phyloP scores from a whole-genome alignment of 2,797 vertebrate species.

The Acanthurus tractus region DNA sequence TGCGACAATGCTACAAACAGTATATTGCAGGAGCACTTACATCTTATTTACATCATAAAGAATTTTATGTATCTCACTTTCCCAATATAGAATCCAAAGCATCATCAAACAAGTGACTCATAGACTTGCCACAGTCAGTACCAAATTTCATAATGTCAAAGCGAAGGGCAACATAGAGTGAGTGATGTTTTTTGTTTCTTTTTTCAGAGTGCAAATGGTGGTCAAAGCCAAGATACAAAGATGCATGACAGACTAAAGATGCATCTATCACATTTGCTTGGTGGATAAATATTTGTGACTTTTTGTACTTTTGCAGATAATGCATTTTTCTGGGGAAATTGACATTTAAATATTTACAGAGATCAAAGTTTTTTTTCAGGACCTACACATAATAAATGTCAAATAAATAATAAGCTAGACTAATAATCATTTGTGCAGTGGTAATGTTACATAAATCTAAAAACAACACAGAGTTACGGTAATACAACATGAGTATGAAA shows the following conservation, averaged over 20 bases:
- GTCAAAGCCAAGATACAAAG: slow-evolving; percentile 72
- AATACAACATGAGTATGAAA: slow-evolving; percentile 77
- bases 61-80: slow-evolving; percentile 50
- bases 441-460: slow-evolving; percentile 77
- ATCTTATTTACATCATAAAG: slow-evolving; percentile 75
- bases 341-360: slow-evolving; percentile 80
- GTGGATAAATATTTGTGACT: slow-evolving; percentile 54
- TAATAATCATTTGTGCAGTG: slow-evolving; percentile 62
- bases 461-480: slow-evolving; percentile 72
- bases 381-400: slow-evolving; percentile 66
- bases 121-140: slow-evolving; percentile 34
- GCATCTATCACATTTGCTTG: slow-evolving; percentile 53
- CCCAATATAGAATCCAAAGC: slow-evolving; percentile 62
- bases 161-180: slow-evolving; percentile 47
- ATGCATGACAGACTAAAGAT: slow-evolving; percentile 42
- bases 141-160: slow-evolving; percentile 58
- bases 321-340: slow-evolving; percentile 54
- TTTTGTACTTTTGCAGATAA: slow-evolving; percentile 49
- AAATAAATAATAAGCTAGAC: slow-evolving; percentile 75
- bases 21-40: slow-evolving; percentile 62
- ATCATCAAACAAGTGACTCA: slow-evolving; percentile 40
- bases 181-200: slow-evolving; percentile 34
- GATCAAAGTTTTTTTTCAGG: slow-evolving; percentile 50
- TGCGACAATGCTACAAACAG: slow-evolving; percentile 69
- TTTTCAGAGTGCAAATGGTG: slow-evolving; percentile 69